Evolutionary conservation across 2,888 invertebrate genomes (phyloP).

Genomic region (Drosophila paranaensis): DNA sequence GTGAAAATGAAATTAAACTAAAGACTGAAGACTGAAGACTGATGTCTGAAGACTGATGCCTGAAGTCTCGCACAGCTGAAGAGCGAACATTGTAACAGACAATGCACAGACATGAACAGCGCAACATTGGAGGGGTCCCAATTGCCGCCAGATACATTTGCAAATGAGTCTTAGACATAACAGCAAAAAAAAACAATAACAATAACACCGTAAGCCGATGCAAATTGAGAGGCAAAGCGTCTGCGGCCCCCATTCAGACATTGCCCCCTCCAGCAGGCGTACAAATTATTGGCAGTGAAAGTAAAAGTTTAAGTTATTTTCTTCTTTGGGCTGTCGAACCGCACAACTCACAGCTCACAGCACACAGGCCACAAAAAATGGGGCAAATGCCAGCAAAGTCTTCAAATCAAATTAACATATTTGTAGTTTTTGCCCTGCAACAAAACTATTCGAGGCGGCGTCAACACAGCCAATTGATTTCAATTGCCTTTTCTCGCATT

Average conservation of each 20-base stretch:
- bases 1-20: constrained; percentile 78
- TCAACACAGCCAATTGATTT: constrained; percentile 52
- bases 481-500: constrained; percentile 40
- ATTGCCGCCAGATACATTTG: constrained; percentile 76
- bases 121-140: constrained; percentile 29
- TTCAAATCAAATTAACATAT: constrained; percentile 57
- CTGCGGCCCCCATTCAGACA: constrained; percentile 37
- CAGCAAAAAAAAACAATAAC: constrained; percentile 34
- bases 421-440: constrained; percentile 21
- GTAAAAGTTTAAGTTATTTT: constrained; percentile 78
- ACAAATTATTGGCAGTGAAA: constrained; percentile 83
- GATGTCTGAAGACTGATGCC: constrained; percentile 15
- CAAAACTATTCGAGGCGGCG: constrained; percentile 32
- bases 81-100: constrained; percentile 44
- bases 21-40: constrained; percentile 41
- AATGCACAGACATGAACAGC: constrained; percentile 52
- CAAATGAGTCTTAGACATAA: constrained; percentile 66
- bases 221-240: constrained; percentile 65
- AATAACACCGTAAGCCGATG: constrained; percentile 52
- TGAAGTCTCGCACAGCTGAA: not conserved
- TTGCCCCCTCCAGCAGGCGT: constrained; percentile 46
- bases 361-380: constrained; percentile 2
- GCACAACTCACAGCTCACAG: constrained; percentile 50
- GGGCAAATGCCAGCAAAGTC: constrained; percentile 25
- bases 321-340: constrained; percentile 70